phyloP scores from a whole-genome alignment of 1,140 invertebrate species.

The Pristionchus pacificus region DNA sequence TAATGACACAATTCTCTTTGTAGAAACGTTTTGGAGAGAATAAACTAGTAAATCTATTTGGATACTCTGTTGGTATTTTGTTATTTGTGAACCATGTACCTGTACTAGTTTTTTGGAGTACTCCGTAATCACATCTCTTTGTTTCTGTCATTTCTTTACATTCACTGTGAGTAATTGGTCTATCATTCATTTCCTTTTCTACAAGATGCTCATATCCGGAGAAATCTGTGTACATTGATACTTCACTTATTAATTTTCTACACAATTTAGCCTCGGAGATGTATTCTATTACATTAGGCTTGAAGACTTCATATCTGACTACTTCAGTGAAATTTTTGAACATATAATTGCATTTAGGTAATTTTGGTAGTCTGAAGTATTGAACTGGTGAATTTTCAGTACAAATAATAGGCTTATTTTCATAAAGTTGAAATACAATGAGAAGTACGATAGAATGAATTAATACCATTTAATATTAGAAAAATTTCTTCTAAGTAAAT shows the following conservation, averaged over 20 bases:
- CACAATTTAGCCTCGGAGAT: slow-evolving; percentile 25
- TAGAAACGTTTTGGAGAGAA: slow-evolving; percentile 28
- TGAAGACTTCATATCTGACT: slow-evolving; percentile 32
- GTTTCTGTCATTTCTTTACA: slow-evolving; percentile 20
- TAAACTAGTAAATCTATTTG: slow-evolving; percentile 35
- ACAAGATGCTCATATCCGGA: slow-evolving; percentile 37
- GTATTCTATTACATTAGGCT: slow-evolving; percentile 30
- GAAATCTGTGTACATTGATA: slow-evolving; percentile 35
- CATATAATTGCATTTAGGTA: slow-evolving; percentile 34
- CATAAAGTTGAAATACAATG: slow-evolving; percentile 16
- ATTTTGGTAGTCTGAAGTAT: slow-evolving; percentile 33
- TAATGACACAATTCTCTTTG: slow-evolving; percentile 35
- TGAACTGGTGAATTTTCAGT: slow-evolving; percentile 33
- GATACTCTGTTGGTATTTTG: slow-evolving; percentile 28
- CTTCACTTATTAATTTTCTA: slow-evolving; percentile 35
- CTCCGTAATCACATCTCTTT: slow-evolving; percentile 26
- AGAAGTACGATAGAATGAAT: slow-evolving; percentile 13
- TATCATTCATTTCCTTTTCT: slow-evolving; percentile 33
- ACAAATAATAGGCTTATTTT: slow-evolving; percentile 29
- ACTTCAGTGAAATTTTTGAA: slow-evolving; percentile 37
- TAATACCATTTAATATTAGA: slow-evolving; percentile 25
- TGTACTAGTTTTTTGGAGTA: slow-evolving; percentile 11
- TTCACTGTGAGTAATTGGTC: slow-evolving; percentile 2
- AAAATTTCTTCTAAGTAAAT: too few species aligned
- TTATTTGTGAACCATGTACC: slow-evolving; percentile 30